phyloP scores from a whole-genome alignment of 2,797 vertebrate genomes.

The Lophotriccus pileatus region DNA sequence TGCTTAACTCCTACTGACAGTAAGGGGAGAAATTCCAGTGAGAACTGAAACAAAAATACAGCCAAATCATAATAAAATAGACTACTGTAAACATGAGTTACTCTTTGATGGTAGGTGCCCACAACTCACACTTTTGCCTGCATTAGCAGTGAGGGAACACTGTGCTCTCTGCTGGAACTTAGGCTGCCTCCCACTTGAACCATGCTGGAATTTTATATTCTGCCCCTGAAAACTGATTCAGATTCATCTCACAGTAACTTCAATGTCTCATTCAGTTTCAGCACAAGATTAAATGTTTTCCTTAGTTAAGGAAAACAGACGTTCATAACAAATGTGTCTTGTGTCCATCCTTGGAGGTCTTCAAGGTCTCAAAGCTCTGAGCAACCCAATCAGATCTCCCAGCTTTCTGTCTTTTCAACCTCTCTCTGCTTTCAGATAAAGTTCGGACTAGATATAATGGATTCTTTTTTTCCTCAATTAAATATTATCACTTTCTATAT shows the following conservation, averaged over 20 bases:
- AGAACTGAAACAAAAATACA: neutral
- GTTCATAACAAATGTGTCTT: neutral
- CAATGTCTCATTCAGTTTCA: neutral
- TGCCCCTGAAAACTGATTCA: neutral
- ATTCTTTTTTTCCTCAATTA: neutral
- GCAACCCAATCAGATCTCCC: neutral
- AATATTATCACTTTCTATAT: neutral
- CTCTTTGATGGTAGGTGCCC: neutral
- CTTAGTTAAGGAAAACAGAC: neutral
- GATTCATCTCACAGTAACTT: neutral
- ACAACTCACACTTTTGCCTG: neutral
- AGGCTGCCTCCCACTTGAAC: neutral
- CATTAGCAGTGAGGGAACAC: neutral
- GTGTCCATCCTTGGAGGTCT: neutral
- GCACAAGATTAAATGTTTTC: neutral
- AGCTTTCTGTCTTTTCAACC: neutral
- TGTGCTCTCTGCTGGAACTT: neutral
- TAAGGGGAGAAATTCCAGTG: neutral
- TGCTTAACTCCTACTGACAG: neutral
- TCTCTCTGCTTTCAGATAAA: neutral
- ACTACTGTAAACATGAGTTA: neutral
- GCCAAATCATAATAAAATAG: neutral
- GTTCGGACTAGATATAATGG: neutral
- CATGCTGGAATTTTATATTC: neutral
- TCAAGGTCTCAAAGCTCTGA: neutral